These are phyloP conservation scores for Glyptemys insculpta DNA, from an alignment of 2,797 vertebrate species.

Conservation along the genomic window DNA sequence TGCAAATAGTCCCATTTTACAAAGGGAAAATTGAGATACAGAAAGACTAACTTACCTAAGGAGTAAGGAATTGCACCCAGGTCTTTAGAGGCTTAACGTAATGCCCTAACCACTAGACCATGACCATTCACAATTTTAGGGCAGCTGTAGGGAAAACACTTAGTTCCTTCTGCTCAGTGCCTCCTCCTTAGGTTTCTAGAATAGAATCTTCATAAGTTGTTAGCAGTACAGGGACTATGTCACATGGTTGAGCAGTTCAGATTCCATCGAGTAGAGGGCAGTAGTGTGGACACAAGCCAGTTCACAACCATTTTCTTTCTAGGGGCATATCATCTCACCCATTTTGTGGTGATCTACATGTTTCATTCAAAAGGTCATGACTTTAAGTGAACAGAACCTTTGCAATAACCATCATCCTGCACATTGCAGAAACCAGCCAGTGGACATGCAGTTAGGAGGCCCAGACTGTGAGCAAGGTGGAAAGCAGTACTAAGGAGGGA, in stretches of 20 bases:
- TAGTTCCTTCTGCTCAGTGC: neutral
- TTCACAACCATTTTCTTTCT: too few relatives aligned
- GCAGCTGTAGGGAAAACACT: neutral
- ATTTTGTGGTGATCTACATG: neutral
- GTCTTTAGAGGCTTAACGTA: neutral
- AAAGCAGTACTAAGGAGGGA: neutral
- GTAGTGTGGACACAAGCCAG: neutral
- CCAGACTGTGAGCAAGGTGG: neutral
- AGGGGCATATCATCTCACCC: neutral
- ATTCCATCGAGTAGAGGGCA: neutral
- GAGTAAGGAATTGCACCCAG: neutral
- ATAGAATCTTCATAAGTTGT: neutral
- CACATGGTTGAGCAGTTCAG: neutral
- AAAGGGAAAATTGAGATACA: neutral
- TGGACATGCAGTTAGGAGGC: neutral
- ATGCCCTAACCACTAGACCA: neutral
- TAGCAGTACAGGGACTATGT: neutral
- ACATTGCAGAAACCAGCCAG: neutral
- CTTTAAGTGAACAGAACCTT: neutral
- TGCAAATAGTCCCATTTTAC: neutral
- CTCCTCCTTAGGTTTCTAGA: neutral
- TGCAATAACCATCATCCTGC: neutral
- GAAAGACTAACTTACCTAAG: neutral
- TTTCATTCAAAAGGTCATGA: neutral
- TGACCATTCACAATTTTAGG: neutral